phyloP scores from a whole-genome alignment of 2,888 invertebrate species.

The Julus scandinavius region DNA sequence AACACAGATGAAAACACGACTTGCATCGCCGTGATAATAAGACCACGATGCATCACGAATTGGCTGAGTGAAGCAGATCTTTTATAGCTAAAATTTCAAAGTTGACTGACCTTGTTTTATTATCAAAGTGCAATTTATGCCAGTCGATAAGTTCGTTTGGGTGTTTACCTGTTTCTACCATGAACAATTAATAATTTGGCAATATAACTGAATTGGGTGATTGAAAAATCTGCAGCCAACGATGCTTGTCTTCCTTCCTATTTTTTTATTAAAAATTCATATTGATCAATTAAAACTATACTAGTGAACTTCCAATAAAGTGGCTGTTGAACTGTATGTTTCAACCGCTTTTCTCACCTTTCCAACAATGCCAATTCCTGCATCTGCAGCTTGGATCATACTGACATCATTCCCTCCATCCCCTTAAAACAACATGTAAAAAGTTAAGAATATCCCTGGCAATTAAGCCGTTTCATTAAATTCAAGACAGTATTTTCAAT shows the following conservation, averaged over 20 bases:
- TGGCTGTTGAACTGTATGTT: slow-evolving; percentile 36
- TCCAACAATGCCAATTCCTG: slow-evolving; percentile 87
- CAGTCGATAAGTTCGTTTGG: slow-evolving; percentile 8
- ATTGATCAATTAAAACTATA: background rate
- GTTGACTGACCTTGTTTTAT: background rate
- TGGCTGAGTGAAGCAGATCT: slow-evolving; percentile 97
- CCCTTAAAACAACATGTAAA: slow-evolving; percentile 62
- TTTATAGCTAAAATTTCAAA: slow-evolving; percentile 74
- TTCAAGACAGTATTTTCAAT: background rate
- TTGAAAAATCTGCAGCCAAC: slow-evolving; percentile 96
- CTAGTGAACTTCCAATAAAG: slow-evolving; percentile 26
- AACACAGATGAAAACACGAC: slow-evolving; percentile 99
- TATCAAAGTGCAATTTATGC: too few relatives aligned
- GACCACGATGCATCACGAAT: slow-evolving; percentile 97
- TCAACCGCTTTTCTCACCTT: slow-evolving; percentile 62
- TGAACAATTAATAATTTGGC: slow-evolving; percentile 85
- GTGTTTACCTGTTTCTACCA: slow-evolving; percentile 77
- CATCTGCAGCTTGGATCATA: slow-evolving; percentile 72
- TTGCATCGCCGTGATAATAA: slow-evolving; percentile 98
- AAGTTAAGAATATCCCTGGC: background rate
- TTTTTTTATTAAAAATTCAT: background rate
- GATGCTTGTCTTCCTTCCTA: slow-evolving; percentile 70
- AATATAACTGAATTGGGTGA: slow-evolving; percentile 87
- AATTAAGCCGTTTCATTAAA: background rate
- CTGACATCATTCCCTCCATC: slow-evolving; percentile 80